A percentile compares a stretch with the other conserved stretches of the same genome.
Evolutionary conservation across 2,113 vertebrate species (phyloP).

Genomic region (Rhabdomys dilectus): DNA sequence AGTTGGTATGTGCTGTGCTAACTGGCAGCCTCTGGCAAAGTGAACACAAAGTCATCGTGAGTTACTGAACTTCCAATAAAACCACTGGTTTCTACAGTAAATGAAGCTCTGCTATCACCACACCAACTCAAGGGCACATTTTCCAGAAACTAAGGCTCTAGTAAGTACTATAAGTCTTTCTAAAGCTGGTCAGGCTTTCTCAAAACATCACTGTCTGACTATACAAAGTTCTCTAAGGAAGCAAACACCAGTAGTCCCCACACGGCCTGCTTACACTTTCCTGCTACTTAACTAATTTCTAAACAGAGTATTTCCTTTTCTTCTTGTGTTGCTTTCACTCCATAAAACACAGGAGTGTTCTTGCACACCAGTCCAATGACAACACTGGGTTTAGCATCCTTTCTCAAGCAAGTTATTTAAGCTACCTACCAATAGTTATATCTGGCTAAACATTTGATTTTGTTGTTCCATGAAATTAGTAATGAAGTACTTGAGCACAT

Average conservation of each 20-base stretch:
- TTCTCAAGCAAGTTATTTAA: neutral
- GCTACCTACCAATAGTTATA: too few species aligned
- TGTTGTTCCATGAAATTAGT: neutral
- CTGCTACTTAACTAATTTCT: neutral
- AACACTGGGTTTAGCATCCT: neutral
- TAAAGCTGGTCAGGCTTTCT: neutral
- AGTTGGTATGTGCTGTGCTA: neutral
- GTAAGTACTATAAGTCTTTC: neutral
- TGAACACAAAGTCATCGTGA: neutral
- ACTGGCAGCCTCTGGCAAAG: neutral
- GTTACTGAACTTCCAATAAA: neutral
- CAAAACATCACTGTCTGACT: too few species aligned
- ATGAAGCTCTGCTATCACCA: neutral
- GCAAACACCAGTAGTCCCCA: neutral
- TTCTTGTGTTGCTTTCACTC: neutral
- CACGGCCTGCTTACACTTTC: neutral
- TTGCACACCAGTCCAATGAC: neutral
- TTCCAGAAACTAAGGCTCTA: neutral
- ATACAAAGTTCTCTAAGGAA: constrained; percentile 9
- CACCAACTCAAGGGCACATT: neutral
- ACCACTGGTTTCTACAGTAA: neutral
- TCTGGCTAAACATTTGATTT: constrained; percentile 39
- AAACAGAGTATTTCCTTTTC: neutral
- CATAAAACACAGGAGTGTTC: neutral
- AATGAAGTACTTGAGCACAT: neutral